Evolutionary conservation across 2,888 invertebrate genomes (phyloP).

Genomic region (Lomographa bimaculata): DNA sequence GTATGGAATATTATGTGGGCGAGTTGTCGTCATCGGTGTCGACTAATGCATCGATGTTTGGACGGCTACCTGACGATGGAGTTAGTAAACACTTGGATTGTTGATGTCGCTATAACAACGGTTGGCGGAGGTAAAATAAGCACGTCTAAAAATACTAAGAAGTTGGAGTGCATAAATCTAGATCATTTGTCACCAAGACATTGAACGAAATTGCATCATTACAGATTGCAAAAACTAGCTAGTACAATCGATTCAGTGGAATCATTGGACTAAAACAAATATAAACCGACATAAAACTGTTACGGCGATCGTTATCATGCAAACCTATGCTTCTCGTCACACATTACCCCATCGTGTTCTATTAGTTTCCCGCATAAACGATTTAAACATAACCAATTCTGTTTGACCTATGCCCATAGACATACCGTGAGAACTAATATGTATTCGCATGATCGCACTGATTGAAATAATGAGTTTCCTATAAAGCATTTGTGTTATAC

Average conservation of each 20-base stretch:
- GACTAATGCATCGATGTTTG: slow-evolving; percentile 47
- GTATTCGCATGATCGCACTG: slow-evolving; percentile 31
- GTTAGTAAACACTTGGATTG: slow-evolving; percentile 21
- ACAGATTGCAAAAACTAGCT: not conserved
- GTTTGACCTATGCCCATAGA: slow-evolving; percentile 29
- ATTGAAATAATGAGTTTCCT: slow-evolving; percentile 49
- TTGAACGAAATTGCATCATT: not conserved
- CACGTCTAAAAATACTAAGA: too few species aligned
- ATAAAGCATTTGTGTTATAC: slow-evolving; percentile 41
- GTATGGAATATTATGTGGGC: slow-evolving; percentile 55
- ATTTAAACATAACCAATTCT: slow-evolving; percentile 34
- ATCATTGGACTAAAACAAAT: slow-evolving; percentile 28
- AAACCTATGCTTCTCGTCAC: slow-evolving; percentile 42
- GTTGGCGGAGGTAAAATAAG: slow-evolving; percentile 11
- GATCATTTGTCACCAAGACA: too few species aligned
- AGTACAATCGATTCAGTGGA: slow-evolving; percentile 14
- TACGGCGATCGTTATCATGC: slow-evolving; percentile 22
- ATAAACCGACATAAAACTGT: slow-evolving; percentile 24
- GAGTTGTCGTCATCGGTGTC: slow-evolving; percentile 57
- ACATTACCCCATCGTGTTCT: slow-evolving; percentile 33
- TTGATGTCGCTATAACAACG: slow-evolving; percentile 13
- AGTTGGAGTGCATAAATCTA: too few species aligned
- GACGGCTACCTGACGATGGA: slow-evolving; percentile 33
- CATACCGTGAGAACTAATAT: slow-evolving; percentile 43
- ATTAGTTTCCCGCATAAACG: slow-evolving; percentile 34